Evolutionary conservation across 2,888 invertebrate genomes (phyloP).

Genomic region (Allophyes oxyacanthae): DNA sequence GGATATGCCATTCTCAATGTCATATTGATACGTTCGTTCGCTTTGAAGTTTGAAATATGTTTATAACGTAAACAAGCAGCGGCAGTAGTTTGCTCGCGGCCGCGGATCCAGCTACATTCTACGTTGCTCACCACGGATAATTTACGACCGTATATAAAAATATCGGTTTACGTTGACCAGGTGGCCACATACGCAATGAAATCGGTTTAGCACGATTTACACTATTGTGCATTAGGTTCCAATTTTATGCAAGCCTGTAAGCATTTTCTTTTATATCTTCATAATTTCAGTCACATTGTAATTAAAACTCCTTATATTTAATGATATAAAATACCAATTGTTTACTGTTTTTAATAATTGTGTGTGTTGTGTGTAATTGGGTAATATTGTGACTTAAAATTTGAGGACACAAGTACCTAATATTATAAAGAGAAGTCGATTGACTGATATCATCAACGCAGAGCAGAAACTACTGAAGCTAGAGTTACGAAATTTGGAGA

Average conservation of each 20-base stretch:
- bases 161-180: constrained; percentile 57
- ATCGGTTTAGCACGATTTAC: constrained; percentile 23
- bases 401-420: no score
- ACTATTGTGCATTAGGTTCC: constrained; percentile 17
- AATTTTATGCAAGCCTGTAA: background rate
- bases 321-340: background rate
- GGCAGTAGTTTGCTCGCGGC: constrained; percentile 31
- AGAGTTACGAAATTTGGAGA: no score
- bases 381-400: no score
- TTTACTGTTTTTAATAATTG: no score
- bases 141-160: constrained; percentile 69
- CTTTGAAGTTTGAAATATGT: constrained; percentile 61
- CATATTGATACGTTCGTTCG: constrained; percentile 40
- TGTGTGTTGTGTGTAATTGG: no score
- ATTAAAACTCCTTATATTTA: no score
- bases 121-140: constrained; percentile 58
- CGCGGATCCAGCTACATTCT: constrained; percentile 43
- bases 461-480: no score
- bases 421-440: no score
- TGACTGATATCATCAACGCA: no score
- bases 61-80: constrained; percentile 49
- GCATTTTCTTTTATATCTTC: background rate
- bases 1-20: constrained; percentile 38
- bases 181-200: constrained; percentile 41
- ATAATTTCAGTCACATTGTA: no score